A percentile compares a stretch with the other conserved stretches of the same genome.
These are phyloP conservation scores for Erpetoichthys calabaricus DNA, from an alignment of 2,797 vertebrate species.

Conservation along the genomic window DNA sequence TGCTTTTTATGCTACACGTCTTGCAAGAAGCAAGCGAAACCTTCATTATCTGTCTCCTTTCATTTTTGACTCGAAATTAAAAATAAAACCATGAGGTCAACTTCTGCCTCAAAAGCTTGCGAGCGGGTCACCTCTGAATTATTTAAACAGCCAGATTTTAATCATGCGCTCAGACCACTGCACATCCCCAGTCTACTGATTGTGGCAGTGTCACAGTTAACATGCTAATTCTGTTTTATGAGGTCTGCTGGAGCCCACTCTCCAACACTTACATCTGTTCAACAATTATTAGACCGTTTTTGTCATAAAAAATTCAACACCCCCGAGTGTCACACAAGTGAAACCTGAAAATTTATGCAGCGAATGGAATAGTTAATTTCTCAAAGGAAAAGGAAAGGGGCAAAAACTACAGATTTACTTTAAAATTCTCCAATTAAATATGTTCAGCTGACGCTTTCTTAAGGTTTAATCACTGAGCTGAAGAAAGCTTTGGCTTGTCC, in stretches of 20 bases:
- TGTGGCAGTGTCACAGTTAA: constrained; percentile 63
- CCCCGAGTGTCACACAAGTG: constrained; percentile 80
- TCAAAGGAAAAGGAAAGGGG: constrained; percentile 71
- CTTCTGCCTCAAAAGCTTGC: constrained; percentile 31
- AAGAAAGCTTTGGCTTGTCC: constrained; percentile 7
- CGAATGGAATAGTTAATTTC: constrained; percentile 94
- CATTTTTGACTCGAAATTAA: constrained; percentile 33
- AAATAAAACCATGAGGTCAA: constrained; percentile 38
- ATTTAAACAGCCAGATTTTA: constrained; percentile 36
- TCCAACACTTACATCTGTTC: constrained; percentile 97
- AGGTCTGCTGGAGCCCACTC: constrained; percentile 80
- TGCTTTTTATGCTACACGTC: constrained; percentile 30
- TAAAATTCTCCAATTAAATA: constrained; percentile 63
- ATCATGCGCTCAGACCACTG: constrained; percentile 9
- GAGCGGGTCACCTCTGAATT: constrained; percentile 41
- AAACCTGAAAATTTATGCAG: constrained; percentile 97
- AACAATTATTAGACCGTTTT: constrained; percentile 98
- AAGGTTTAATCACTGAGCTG: constrained; percentile 34
- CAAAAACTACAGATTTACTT: constrained; percentile 76
- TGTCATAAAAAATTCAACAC: constrained; percentile 98
- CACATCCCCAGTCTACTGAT: constrained; percentile 1
- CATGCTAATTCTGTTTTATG: constrained; percentile 86
- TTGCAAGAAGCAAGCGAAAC: constrained; percentile 32
- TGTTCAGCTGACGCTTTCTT: constrained; percentile 51
- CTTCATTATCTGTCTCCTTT: constrained; percentile 19